A percentile compares a stretch with the other conserved stretches of the same genome.
Conservation (phyloP, 2,888 invertebrate genomes). For the Dicranocentrus wangi region DNA sequence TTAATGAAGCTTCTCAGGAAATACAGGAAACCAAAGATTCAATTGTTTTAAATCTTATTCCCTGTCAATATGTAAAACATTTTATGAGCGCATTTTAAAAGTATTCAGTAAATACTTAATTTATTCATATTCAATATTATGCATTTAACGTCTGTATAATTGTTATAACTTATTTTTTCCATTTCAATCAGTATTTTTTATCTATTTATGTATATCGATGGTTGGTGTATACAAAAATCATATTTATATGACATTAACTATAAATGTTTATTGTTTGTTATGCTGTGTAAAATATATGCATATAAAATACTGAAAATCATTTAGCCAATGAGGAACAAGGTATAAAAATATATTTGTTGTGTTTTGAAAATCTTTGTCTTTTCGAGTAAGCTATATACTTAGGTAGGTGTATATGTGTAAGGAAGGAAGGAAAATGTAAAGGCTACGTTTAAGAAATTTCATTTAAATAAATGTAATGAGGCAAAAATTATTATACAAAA, state of each 20-base stretch:
- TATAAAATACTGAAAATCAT: not conserved
- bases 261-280: constrained; percentile 2
- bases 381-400: not conserved
- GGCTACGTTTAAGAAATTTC: constrained; percentile 8
- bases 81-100: too few relatives aligned
- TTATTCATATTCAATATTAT: not conserved
- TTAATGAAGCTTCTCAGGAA: not conserved
- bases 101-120: too few relatives aligned
- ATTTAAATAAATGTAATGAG: constrained; percentile 20
- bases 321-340: constrained; percentile 48
- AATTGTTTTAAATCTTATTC: not conserved
- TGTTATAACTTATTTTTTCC: not conserved
- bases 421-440: not conserved
- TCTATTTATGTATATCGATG: too few relatives aligned
- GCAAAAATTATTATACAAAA: constrained; percentile 30
- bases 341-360: constrained; percentile 19
- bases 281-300: not conserved
- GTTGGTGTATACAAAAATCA: not conserved
- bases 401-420: not conserved
- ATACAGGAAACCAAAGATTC: constrained; percentile 1
- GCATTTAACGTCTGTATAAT: not conserved
- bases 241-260: not conserved
- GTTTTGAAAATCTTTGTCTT: not conserved
- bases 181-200: constrained; percentile 1
- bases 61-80: too few relatives aligned